phyloP scores from a whole-genome alignment of 2,113 vertebrate species.

The Hepsetus odoe region DNA sequence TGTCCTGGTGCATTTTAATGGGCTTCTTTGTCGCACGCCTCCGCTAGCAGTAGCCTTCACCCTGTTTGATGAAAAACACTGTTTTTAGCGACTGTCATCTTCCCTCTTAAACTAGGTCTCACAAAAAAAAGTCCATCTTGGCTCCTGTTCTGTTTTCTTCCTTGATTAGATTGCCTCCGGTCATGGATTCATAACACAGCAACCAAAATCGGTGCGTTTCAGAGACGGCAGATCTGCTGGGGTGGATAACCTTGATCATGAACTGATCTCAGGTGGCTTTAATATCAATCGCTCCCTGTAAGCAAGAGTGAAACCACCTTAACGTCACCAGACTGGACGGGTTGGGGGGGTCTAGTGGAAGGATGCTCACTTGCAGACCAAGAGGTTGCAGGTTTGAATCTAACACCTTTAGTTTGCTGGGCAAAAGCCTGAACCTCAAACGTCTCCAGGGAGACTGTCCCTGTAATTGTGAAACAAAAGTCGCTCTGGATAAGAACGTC shows the following conservation, averaged over 20 bases:
- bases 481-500: too few relatives aligned
- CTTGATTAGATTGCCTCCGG: background rate
- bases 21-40: background rate
- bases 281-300: background rate
- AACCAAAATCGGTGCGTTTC: background rate
- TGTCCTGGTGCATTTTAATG: slow-evolving; percentile 48
- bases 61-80: slow-evolving; percentile 34
- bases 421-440: too few relatives aligned
- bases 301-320: too few relatives aligned
- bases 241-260: too few relatives aligned
- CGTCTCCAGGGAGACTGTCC: too few relatives aligned
- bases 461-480: too few relatives aligned
- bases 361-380: too few relatives aligned
- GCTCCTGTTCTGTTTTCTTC: background rate
- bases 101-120: background rate
- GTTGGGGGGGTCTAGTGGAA: too few relatives aligned
- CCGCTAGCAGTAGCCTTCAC: slow-evolving; percentile 17
- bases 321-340: too few relatives aligned
- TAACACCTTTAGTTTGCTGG: too few relatives aligned
- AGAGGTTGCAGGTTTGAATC: too few relatives aligned
- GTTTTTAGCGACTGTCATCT: slow-evolving; percentile 40
- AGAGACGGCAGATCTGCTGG: background rate
- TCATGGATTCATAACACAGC: background rate
- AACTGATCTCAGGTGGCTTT: background rate
- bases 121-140: background rate